phyloP scores from a whole-genome alignment of 2,113 vertebrate species.

The Psittacara wagleri region DNA sequence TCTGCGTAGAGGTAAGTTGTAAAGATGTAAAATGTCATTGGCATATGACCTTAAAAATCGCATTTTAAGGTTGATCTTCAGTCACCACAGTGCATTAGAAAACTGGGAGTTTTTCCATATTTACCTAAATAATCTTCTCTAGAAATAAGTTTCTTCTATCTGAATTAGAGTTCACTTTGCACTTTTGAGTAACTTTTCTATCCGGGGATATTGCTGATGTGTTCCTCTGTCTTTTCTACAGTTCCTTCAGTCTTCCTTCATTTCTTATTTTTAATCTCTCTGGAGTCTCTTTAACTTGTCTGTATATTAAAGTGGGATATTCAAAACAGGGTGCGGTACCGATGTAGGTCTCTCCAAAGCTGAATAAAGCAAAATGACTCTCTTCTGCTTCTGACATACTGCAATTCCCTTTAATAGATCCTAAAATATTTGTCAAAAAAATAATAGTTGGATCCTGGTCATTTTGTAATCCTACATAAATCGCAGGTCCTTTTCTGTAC shows the following conservation, averaged over 20 bases:
- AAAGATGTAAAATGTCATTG: neutral
- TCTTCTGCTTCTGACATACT: neutral
- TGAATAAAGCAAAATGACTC: neutral
- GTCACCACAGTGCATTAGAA: neutral
- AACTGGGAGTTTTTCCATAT: accelerated
- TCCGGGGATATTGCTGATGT: neutral
- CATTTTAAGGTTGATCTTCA: neutral
- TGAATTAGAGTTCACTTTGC: neutral
- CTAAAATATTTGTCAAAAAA: neutral
- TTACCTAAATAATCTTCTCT: neutral
- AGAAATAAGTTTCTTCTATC: neutral
- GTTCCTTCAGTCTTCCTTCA: neutral
- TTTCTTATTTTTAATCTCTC: neutral
- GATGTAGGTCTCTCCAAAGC: neutral
- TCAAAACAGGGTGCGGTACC: neutral
- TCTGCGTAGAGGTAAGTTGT: neutral
- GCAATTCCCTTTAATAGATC: neutral
- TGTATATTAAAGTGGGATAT: neutral
- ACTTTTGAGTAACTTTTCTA: neutral
- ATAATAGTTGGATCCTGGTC: neutral
- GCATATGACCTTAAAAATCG: neutral
- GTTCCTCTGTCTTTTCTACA: neutral
- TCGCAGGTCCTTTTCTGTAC: neutral
- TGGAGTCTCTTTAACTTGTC: neutral
- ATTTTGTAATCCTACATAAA: neutral